Conservation (phyloP, 2,797 vertebrate species). For the Bradypodion ventrale region DNA sequence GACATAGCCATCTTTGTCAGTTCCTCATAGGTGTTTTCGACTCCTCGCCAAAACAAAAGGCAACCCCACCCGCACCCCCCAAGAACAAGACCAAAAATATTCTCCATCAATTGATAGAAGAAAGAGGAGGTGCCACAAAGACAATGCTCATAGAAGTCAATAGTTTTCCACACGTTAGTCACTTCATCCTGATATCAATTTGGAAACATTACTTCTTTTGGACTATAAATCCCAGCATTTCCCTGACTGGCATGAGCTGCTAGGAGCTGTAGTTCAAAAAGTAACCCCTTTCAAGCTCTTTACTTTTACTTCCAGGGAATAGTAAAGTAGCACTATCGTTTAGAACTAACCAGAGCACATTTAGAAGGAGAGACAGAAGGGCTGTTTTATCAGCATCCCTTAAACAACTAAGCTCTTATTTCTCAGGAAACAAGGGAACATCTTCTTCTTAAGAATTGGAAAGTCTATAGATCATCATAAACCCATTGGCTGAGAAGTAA, state of each 20-base stretch:
- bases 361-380: neutral
- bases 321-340: neutral
- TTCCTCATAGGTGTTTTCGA: too few species aligned
- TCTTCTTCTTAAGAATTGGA: constrained; percentile 35
- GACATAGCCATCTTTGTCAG: too few species aligned
- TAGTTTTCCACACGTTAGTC: too few species aligned
- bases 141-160: too few species aligned
- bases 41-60: too few species aligned
- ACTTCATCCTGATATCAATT: too few species aligned
- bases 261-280: neutral
- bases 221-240: neutral
- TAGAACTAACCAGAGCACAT: constrained; percentile 15
- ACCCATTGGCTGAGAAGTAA: constrained; percentile 48
- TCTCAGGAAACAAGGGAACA: constrained; percentile 39
- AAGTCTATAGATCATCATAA: constrained; percentile 36
- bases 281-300: too few species aligned
- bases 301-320: neutral
- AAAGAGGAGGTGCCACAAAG: too few species aligned
- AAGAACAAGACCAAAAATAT: too few species aligned
- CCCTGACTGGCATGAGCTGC: neutral
- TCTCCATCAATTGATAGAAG: too few species aligned
- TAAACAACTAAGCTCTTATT: neutral
- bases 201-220: neutral
- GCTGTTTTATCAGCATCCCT: neutral
- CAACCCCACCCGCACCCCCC: too few species aligned